Percentiles rank a stretch among this genome's conserved stretches.
phyloP scores from a whole-genome alignment of 2,888 invertebrate species.

The Allacma fusca region DNA sequence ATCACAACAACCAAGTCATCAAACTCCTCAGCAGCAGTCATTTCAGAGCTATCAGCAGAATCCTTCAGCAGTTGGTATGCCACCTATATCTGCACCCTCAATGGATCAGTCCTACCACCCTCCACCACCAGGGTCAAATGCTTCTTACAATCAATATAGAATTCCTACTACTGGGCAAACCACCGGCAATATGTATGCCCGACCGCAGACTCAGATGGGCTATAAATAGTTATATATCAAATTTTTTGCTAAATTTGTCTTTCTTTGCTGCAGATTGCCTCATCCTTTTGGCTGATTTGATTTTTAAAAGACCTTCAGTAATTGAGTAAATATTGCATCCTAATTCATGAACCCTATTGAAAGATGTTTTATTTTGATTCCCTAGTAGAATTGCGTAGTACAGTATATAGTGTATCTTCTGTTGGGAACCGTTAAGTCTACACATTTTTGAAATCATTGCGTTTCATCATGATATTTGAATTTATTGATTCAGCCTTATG shows the following conservation, averaged over 20 bases:
- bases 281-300: background rate
- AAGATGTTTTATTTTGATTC: too few relatives aligned
- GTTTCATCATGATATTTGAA: too few relatives aligned
- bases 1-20: slow-evolving; percentile 20
- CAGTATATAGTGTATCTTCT: too few relatives aligned
- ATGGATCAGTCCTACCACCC: slow-evolving; percentile 24
- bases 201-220: slow-evolving; percentile 35
- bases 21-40: slow-evolving; percentile 22
- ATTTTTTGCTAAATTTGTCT: background rate
- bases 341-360: too few relatives aligned
- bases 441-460: too few relatives aligned
- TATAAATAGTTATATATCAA: slow-evolving; percentile 31
- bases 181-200: slow-evolving; percentile 22
- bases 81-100: slow-evolving; percentile 18
- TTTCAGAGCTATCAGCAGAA: slow-evolving; percentile 27
- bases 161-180: slow-evolving; percentile 26
- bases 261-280: background rate
- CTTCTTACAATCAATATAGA: slow-evolving; percentile 38
- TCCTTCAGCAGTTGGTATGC: slow-evolving; percentile 29
- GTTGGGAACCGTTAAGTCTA: too few relatives aligned
- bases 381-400: too few relatives aligned
- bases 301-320: too few relatives aligned
- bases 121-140: background rate
- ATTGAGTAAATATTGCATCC: too few relatives aligned
- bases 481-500: too few relatives aligned